These are phyloP conservation scores for Champsocephalus gunnari DNA, from an alignment of 2,797 vertebrate species.

Conservation along the genomic window DNA sequence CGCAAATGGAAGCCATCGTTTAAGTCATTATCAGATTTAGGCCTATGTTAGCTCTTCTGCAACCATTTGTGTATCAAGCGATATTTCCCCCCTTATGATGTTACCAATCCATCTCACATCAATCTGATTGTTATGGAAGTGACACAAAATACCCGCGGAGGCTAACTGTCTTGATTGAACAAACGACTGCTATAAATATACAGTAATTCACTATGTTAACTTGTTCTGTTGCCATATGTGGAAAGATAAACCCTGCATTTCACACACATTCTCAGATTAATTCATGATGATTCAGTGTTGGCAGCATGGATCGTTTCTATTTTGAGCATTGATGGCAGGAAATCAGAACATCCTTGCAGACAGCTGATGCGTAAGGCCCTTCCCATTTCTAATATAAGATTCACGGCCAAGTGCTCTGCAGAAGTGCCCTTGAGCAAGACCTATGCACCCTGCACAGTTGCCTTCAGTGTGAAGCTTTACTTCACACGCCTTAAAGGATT, in stretches of 20 bases:
- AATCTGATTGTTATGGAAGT: conserved; percentile 42
- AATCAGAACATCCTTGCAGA: conserved; percentile 7
- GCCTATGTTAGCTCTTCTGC: conserved; percentile 26
- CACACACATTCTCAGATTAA: conserved; percentile 19
- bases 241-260: conserved; percentile 18
- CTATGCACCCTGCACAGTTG: conserved; percentile 12
- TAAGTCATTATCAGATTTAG: conserved; percentile 52
- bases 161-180: conserved; percentile 46
- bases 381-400: not conserved
- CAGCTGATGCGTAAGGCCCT: not conserved
- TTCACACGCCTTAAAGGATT: not conserved
- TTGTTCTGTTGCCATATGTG: conserved; percentile 23
- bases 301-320: not conserved
- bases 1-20: conserved; percentile 38
- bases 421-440: conserved; percentile 46
- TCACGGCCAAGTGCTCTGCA: conserved; percentile 17
- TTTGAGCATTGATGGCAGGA: not conserved
- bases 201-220: conserved; percentile 38
- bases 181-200: conserved; percentile 27
- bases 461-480: not conserved
- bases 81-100: conserved; percentile 29
- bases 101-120: conserved; percentile 47
- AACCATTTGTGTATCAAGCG: conserved; percentile 41
- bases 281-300: conserved; percentile 20
- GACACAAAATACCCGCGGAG: conserved; percentile 22